Conservation (phyloP, 2,797 vertebrate species). For the Myiothlypis coronata region DNA sequence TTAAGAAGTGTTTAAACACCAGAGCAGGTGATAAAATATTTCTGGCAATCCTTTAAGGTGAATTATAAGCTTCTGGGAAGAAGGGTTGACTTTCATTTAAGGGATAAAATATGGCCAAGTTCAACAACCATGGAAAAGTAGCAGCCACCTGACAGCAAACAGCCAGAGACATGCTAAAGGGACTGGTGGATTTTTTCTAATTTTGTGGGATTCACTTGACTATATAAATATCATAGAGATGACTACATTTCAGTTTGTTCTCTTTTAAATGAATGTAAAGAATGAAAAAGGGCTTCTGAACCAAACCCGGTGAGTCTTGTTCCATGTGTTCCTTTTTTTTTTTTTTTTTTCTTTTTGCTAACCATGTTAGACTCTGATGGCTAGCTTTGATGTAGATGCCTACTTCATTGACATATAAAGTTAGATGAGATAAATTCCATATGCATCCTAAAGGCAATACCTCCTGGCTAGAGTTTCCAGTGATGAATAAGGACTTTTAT, state of each 20-base stretch:
- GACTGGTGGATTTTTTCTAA: background rate
- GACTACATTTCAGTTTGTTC: background rate
- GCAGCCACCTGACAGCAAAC: background rate
- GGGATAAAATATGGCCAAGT: background rate
- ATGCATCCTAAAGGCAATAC: background rate
- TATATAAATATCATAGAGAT: background rate
- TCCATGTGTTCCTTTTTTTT: background rate
- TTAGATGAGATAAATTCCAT: background rate
- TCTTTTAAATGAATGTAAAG: background rate
- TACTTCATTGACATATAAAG: background rate
- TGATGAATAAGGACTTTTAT: background rate
- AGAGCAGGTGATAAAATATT: constrained; percentile 26
- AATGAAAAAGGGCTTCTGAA: background rate
- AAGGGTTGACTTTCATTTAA: background rate
- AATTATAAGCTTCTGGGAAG: constrained; percentile 6
- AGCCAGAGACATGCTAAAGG: background rate
- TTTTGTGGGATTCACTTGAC: background rate
- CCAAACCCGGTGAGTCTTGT: background rate
- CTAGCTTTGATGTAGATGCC: background rate
- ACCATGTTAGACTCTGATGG: background rate
- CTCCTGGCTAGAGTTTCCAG: background rate
- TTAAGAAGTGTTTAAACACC: constrained; percentile 14
- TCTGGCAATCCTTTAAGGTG: constrained; percentile 15
- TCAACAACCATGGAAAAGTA: background rate
- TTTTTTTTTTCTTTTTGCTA: background rate